Percentiles rank a stretch among this genome's conserved stretches.
phyloP scores from a whole-genome alignment of 2,113 vertebrate species.

The Oncorhynchus mykiss region DNA sequence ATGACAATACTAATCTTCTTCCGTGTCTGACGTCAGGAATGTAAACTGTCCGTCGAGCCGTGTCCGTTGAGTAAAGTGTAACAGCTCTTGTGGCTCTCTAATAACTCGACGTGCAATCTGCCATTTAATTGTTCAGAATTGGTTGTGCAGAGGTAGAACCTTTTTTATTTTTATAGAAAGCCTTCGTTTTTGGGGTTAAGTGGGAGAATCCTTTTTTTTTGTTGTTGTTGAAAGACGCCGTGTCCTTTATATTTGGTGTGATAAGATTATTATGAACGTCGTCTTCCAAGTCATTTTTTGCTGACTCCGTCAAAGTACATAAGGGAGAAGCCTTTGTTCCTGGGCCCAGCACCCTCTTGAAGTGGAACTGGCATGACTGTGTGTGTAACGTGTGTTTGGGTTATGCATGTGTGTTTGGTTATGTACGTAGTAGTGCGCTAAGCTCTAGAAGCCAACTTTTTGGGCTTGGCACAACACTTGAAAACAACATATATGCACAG shows the following conservation, averaged over 20 bases:
- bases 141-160: constrained; percentile 99
- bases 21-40: constrained; percentile 79
- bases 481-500: constrained; percentile 77
- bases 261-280: constrained; percentile 91
- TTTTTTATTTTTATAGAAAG: constrained; percentile 82
- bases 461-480: constrained; percentile 84
- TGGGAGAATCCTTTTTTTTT: constrained; percentile 89
- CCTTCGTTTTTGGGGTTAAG: constrained; percentile 96
- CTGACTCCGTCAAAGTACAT: constrained; percentile 91
- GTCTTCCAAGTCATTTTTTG: constrained; percentile 92
- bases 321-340: constrained; percentile 83
- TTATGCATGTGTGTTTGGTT: constrained; percentile 68
- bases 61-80: constrained; percentile 89
- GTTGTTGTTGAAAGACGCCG: constrained; percentile 82
- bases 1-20: constrained; percentile 87
- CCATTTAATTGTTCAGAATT: constrained; percentile 88
- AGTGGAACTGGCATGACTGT: constrained; percentile 72
- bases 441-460: constrained; percentile 86
- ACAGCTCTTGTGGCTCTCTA: constrained; percentile 89
- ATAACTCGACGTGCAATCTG: constrained; percentile 95
- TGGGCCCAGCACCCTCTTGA: too few relatives aligned
- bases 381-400: constrained; percentile 71
- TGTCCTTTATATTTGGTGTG: constrained; percentile 98
- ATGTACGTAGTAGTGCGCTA: constrained; percentile 64
- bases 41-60: constrained; percentile 83